These are phyloP conservation scores for Pararge aegeria DNA, from an alignment of 1,140 invertebrate species.

Conservation along the genomic window DNA sequence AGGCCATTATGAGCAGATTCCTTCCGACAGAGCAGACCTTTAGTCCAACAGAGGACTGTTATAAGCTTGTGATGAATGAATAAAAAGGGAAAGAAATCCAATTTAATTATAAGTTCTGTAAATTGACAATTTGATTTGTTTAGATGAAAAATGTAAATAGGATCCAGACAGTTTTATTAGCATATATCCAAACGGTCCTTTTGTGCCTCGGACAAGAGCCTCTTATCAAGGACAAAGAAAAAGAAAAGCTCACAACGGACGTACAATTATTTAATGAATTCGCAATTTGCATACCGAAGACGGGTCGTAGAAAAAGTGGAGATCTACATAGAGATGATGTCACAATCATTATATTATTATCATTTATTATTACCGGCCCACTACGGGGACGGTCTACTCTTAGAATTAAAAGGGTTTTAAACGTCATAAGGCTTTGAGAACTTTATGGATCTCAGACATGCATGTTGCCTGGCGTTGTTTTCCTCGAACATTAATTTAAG, in stretches of 20 bases:
- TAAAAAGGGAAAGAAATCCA: constrained; percentile 8
- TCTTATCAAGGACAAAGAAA: constrained; percentile 56
- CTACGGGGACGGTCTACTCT: too few species aligned
- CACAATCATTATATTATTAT: not conserved
- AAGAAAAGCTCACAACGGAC: constrained; percentile 48
- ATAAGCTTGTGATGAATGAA: too few species aligned
- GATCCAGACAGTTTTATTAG: constrained; percentile 35
- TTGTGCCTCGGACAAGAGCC: constrained; percentile 42
- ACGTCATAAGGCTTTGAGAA: too few species aligned
- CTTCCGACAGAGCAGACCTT: too few species aligned
- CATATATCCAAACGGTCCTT: constrained; percentile 38
- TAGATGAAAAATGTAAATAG: constrained; percentile 31
- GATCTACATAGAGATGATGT: constrained; percentile 35
- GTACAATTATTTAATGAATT: constrained; percentile 73
- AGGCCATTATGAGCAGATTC: too few species aligned
- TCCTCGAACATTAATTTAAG: too few species aligned
- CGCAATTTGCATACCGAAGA: constrained; percentile 67
- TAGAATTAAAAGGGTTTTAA: too few species aligned
- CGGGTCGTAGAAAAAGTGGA: constrained; percentile 40
- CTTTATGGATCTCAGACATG: too few species aligned
- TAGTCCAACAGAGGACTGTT: too few species aligned
- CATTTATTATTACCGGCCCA: too few species aligned
- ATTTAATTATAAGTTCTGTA: constrained; percentile 12
- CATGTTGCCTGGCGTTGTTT: too few species aligned
- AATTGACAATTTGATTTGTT: constrained; percentile 18